Conservation (phyloP, 2,113 vertebrate genomes). For the Gallinago paraguaiae region DNA sequence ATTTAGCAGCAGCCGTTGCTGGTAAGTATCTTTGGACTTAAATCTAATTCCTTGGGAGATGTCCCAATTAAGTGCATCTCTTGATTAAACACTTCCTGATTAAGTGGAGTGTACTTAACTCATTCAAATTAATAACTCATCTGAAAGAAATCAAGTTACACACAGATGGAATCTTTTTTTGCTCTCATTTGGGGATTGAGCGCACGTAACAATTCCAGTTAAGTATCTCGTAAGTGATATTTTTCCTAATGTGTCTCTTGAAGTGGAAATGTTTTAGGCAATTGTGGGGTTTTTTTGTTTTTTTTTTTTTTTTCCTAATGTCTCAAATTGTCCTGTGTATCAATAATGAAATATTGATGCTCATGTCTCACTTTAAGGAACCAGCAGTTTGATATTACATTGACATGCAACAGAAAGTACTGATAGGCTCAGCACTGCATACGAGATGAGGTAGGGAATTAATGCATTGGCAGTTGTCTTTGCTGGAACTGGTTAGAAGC, state of each 20-base stretch:
- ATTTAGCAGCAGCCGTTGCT: conserved; percentile 65
- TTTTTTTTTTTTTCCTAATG: background rate
- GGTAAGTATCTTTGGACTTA: conserved; percentile 73
- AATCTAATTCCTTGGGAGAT: conserved; percentile 75
- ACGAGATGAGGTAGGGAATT: conserved; percentile 74
- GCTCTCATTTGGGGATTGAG: conserved; percentile 58
- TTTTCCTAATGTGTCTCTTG: conserved; percentile 52
- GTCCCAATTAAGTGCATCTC: conserved; percentile 76
- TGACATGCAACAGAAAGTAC: conserved; percentile 70
- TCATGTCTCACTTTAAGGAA: conserved; percentile 33
- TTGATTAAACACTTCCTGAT: conserved; percentile 77
- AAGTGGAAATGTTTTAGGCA: conserved; percentile 61
- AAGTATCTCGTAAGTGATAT: conserved; percentile 70
- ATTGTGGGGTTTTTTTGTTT: background rate
- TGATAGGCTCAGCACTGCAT: conserved; percentile 67
- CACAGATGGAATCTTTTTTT: conserved; percentile 66
- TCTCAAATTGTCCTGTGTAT: conserved; percentile 36
- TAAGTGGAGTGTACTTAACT: conserved; percentile 77
- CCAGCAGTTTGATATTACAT: conserved; percentile 64
- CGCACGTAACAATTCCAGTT: conserved; percentile 62
- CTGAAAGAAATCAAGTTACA: conserved; percentile 74
- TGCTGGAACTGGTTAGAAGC: conserved; percentile 76
- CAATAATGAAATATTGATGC: conserved; percentile 65
- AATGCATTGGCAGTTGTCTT: conserved; percentile 73
- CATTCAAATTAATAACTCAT: conserved; percentile 78